These are phyloP conservation scores for Oncorhynchus mykiss DNA, from an alignment of 2,113 vertebrate genomes.

Conservation along the genomic window DNA sequence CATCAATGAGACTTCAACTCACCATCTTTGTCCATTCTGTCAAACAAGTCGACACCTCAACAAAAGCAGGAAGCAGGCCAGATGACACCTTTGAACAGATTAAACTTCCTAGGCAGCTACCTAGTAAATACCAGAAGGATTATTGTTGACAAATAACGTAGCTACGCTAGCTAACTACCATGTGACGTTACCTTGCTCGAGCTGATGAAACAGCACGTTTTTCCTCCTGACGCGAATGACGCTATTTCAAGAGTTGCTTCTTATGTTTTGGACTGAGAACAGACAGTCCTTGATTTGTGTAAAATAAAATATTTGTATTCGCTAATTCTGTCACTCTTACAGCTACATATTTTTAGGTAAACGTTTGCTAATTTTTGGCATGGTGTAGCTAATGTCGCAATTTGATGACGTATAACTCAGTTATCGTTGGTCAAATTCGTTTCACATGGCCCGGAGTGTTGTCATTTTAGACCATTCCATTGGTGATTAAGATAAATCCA, in stretches of 20 bases:
- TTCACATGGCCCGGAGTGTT: too few species aligned
- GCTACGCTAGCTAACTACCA: too few species aligned
- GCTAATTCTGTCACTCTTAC: not conserved
- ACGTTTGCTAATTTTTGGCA: not conserved
- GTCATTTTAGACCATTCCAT: too few species aligned
- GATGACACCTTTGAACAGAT: not conserved
- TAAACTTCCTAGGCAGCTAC: not conserved
- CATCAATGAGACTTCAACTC: not conserved
- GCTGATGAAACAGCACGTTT: not conserved
- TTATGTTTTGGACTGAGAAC: not conserved
- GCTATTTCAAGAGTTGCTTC: not conserved
- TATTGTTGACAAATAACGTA: too few species aligned
- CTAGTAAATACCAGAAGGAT: not conserved
- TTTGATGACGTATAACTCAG: not conserved
- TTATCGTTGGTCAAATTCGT: not conserved
- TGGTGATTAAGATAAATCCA: too few species aligned
- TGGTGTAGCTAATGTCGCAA: not conserved
- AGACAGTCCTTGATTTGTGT: not conserved
- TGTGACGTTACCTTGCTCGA: too few species aligned
- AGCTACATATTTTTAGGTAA: not conserved
- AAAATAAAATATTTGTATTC: not conserved
- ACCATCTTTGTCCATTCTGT: constrained; percentile 3
- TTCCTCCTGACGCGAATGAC: not conserved
- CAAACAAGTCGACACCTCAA: not conserved
- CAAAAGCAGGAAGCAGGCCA: not conserved